Percentiles rank a stretch among this genome's conserved stretches.
Conservation (phyloP, 2,797 vertebrate genomes). For the Aeoliscus strigatus region DNA sequence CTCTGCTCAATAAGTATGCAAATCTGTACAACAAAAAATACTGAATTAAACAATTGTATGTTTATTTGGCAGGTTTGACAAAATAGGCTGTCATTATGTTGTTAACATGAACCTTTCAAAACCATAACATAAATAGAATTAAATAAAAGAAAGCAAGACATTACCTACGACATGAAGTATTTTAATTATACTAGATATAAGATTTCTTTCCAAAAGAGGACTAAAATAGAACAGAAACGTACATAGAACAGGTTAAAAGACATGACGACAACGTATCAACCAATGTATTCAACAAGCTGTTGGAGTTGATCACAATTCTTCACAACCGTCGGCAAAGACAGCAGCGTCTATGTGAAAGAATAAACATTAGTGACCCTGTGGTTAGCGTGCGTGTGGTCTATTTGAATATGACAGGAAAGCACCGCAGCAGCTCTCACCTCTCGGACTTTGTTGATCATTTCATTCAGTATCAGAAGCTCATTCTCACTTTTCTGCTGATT, state of each 20-base stretch:
- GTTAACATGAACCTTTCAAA: no score
- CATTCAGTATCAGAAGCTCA: conserved; percentile 72
- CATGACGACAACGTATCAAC: conserved; percentile 38
- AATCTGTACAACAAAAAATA: no score
- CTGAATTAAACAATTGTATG: no score
- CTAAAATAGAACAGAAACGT: conserved; percentile 31
- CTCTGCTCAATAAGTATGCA: no score
- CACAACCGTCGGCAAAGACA: conserved; percentile 66
- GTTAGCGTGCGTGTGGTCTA: no score
- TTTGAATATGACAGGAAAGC: no score
- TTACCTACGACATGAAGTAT: conserved; percentile 3
- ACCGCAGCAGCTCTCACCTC: conserved; percentile 56
- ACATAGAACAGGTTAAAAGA: conserved; percentile 5
- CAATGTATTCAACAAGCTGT: conserved; percentile 67
- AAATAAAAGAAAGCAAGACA: neutral
- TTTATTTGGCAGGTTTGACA: no score
- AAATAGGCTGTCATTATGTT: no score
- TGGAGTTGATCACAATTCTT: conserved; percentile 62
- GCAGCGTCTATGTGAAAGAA: conserved; percentile 57
- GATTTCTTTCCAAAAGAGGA: neutral
- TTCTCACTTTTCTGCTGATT: conserved; percentile 74
- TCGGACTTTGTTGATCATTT: conserved; percentile 69
- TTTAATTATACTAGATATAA: conserved; percentile 15
- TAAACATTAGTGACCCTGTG: no score
- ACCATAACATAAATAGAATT: no score